Evolutionary conservation across 2,888 invertebrate genomes (phyloP), one percentile per base, ranked within the genome.

Genomic region (Leptinotarsa tumamoca): DNA sequence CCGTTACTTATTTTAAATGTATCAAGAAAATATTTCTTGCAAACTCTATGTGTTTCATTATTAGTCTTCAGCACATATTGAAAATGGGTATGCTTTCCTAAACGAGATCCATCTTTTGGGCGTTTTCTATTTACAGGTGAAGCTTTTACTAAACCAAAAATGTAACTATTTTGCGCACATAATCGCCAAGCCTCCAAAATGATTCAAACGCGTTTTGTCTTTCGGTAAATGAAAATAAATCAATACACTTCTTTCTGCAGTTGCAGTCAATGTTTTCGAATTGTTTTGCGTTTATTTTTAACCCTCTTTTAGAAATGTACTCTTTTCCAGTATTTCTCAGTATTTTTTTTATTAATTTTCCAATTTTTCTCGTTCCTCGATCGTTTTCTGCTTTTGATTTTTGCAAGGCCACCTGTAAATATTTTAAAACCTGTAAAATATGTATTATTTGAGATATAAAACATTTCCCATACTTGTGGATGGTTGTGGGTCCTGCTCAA

Each of bases 1-100:
- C 76, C 68, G 63, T 73, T 54, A 71, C 70, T 70, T 54, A 76
- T 72, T 73, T 76, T 43, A 73, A 73, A 73, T 23, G 76, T 76
- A 56, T 23, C 15, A n/a, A 76, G 67, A 67, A 66, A 71, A 71
- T 49, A 61, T 61, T 43, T 71, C 51, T 61, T 63, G 51, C 63
- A 71, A 50, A 63, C 50, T 63, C 23, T 50, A 43, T 56, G 67
- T 67, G 67, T 67, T 43, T 67, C 50, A 43, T 67, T 67, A 67
- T 43, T 49, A 67, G 67, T 54, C 33, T 56, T 69, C 43, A 69
- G 27, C n/a, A 56, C 23, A 10, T 69, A 52, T 27, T 52, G 27
- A 21, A 69, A 69, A 21, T 23, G 18, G n/a, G 69, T 54, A 23
- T 69, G 54, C 43, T 69, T 56, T 68, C 27, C 23, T 56, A 23